Evolutionary conservation across 2,888 invertebrate species (phyloP), one percentile per base, ranked within the genome.

Genomic region (Trimorus sp.): DNA sequence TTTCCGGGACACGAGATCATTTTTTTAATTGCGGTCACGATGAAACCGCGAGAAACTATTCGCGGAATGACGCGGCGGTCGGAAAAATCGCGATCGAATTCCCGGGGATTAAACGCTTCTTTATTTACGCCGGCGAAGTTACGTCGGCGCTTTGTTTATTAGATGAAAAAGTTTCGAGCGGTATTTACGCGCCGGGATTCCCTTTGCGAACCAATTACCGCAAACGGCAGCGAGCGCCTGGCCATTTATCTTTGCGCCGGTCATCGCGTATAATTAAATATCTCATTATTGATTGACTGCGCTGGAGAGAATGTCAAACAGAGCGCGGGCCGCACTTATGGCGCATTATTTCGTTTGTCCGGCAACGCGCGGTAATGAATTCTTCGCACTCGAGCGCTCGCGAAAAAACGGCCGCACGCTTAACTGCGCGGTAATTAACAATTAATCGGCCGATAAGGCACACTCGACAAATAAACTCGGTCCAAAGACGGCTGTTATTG

Each of bases 91-190:
- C 7, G 36, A 56, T 56, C 40, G 36, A 56, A 58, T 58, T 68
- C 48, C 48, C 36, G 7, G 7, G 56, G 15, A 68, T 68, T 45
- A 56, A 58, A 58, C 68, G 48, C 58, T 45, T 48, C 16, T 56
- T 68, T 58, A 58, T 68, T 68, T 68, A 48, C 37, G 7, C 14
- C 37, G 12, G 16, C n/a, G 56, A 48, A 40, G n/a, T 68, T 66
- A n/a, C 58, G 48, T 37, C 56, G 14, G 56, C 11, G 12, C 15
- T 58, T 48, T 58, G 48, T 54, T 54, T 54, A 69, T 69, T 69
- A 58, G 58, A 69, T 69, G 38, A 69, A 69, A 63, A 69, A 58
- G 58, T 69, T 69, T 58, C 9, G 38, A 58, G 49, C 12, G 36
- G 38, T 68, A 56, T 56, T 53, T 42, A 68, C 42, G 56, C n/a